Conservation (phyloP, 2,797 vertebrate genomes). For the Gila robusta region DNA sequence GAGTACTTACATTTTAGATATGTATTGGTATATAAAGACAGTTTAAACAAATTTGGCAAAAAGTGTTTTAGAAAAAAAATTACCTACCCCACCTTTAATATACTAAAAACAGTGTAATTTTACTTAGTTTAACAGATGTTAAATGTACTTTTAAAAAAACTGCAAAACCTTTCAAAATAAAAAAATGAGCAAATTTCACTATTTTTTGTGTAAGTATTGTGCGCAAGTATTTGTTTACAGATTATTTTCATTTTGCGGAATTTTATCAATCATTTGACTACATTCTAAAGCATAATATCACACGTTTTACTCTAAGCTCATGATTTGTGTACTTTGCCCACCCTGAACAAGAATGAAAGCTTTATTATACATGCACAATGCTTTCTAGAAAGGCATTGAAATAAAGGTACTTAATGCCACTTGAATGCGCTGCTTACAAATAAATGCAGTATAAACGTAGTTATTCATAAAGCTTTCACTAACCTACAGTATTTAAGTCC, state of each 20-base stretch:
- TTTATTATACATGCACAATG: neutral
- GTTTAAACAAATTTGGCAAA: no score
- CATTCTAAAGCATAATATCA: neutral
- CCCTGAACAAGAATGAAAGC: neutral
- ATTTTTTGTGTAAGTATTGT: neutral
- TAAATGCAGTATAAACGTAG: neutral
- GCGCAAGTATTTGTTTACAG: neutral
- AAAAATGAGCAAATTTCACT: neutral
- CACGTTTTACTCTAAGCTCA: neutral
- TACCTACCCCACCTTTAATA: neutral
- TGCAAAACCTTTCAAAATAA: no score
- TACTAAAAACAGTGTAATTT: neutral
- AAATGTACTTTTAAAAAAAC: neutral
- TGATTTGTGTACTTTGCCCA: neutral
- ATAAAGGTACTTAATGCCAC: neutral
- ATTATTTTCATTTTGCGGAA: neutral
- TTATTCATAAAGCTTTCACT: neutral
- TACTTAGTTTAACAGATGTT: neutral
- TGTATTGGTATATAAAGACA: no score
- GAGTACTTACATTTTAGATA: no score
- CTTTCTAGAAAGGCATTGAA: neutral
- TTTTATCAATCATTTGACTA: neutral
- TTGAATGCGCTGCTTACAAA: neutral
- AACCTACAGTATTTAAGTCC: constrained; percentile 4
- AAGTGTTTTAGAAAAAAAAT: no score